Conservation (phyloP, 1,140 invertebrate species). For the Brachionus rotundiformis region DNA sequence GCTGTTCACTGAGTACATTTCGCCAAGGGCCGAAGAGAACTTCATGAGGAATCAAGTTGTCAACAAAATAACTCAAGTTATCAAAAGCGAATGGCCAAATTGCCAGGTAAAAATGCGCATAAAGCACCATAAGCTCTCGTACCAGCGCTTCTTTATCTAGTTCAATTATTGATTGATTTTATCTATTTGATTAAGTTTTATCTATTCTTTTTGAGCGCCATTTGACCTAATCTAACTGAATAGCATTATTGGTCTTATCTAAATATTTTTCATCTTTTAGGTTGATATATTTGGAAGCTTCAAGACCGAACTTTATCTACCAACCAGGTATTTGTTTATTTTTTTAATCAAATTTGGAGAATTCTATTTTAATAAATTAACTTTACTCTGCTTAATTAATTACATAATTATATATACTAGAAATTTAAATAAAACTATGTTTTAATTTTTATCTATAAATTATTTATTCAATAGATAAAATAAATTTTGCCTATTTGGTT, state of each 20-base stretch:
- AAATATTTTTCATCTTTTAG: not conserved
- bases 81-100: constrained; percentile 47
- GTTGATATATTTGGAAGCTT: constrained; percentile 80
- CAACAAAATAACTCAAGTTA: constrained; percentile 48
- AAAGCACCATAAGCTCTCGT: not conserved
- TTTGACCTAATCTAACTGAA: not conserved
- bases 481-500: too few species aligned
- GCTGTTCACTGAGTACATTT: constrained; percentile 32
- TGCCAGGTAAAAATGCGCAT: not conserved
- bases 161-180: not conserved
- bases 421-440: too few species aligned
- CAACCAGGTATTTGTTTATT: constrained; percentile 70
- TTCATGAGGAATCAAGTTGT: constrained; percentile 51
- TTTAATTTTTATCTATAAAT: too few species aligned
- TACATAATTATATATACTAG: too few species aligned
- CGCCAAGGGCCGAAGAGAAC: constrained; percentile 6
- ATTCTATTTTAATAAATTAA: too few species aligned
- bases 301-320: constrained; percentile 86
- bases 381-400: too few species aligned
- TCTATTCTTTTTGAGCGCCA: not conserved
- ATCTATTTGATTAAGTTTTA: not conserved
- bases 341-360: too few species aligned
- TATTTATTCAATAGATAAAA: too few species aligned
- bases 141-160: not conserved
- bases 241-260: not conserved